These are phyloP conservation scores for Bagarius yarrelli DNA, from an alignment of 2,113 vertebrate species.

Conservation along the genomic window DNA sequence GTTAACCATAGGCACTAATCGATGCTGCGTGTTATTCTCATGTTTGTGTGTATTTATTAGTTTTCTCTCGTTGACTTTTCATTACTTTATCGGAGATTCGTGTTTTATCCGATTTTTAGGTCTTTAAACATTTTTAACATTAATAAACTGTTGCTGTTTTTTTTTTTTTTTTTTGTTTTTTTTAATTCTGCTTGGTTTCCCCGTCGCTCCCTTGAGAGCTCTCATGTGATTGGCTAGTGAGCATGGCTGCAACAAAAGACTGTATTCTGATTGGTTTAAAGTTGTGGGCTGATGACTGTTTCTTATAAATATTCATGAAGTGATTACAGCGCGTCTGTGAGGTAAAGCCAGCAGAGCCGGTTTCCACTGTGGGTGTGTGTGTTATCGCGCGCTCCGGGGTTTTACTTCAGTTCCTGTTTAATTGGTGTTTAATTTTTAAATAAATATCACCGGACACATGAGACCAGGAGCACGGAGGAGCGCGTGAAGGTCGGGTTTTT, in stretches of 20 bases:
- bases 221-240: constrained; percentile 3
- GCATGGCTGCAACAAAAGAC: neutral
- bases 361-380: no score
- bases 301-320: constrained; percentile 17
- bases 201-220: neutral
- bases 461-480: neutral
- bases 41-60: no score
- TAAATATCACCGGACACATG: neutral
- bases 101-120: no score
- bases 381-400: no score
- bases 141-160: neutral
- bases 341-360: neutral
- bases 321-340: neutral
- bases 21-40: no score
- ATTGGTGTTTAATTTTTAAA: neutral
- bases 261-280: constrained; percentile 19
- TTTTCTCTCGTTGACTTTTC: no score
- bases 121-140: no score
- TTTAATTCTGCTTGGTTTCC: neutral
- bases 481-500: neutral
- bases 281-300: constrained; percentile 30
- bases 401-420: neutral
- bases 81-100: no score
- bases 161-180: neutral
- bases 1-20: neutral